Conservation (phyloP, 2,113 vertebrate species). For the Chauna torquata region DNA sequence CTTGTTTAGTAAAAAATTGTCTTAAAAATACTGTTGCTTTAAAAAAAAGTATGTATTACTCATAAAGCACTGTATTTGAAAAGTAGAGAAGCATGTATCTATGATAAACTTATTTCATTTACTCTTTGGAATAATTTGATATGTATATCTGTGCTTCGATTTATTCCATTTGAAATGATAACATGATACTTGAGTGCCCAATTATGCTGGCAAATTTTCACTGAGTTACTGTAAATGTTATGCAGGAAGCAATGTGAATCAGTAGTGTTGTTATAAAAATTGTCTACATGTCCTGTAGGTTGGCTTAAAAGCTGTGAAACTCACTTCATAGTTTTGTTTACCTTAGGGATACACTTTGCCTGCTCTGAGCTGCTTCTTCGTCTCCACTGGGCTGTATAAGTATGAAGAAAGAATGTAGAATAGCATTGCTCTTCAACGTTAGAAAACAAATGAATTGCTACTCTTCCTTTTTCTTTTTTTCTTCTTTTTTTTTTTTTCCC, state of each 20-base stretch:
- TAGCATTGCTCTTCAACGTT: neutral
- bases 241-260: neutral
- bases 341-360: neutral
- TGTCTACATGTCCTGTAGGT: neutral
- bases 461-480: neutral
- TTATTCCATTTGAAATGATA: neutral
- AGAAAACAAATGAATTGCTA: neutral
- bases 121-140: neutral
- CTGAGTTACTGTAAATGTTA: neutral
- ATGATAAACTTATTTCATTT: neutral
- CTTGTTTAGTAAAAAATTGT: neutral
- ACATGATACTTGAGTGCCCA: neutral
- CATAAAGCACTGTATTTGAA: neutral
- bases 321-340: neutral
- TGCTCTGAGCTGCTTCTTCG: neutral
- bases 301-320: neutral
- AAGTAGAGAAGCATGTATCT: neutral
- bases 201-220: neutral
- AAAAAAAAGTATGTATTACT: neutral
- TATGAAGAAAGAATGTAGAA: neutral
- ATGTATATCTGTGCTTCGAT: neutral
- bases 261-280: neutral
- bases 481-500: neutral
- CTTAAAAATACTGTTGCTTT: neutral
- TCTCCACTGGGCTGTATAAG: neutral